Evolutionary conservation across 2,888 invertebrate species (phyloP), one percentile per base, ranked within the genome.

Genomic region (Cylloceria caligata): DNA sequence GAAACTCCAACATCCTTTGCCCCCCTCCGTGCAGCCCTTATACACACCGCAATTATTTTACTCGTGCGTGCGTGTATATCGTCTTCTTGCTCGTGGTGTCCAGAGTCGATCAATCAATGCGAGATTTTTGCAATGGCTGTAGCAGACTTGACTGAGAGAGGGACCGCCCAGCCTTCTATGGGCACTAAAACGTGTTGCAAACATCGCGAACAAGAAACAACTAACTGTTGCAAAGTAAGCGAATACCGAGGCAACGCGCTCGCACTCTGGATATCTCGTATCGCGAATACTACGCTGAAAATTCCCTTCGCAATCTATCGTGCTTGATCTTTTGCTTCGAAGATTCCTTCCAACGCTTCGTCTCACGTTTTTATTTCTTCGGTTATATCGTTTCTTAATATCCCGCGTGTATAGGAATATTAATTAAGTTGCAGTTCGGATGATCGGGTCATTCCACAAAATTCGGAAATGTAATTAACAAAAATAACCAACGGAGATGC

Each of bases 171-270:
- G 78, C 90, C 90, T 89, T 90, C 89, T 90, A 90, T 86, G 90
- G 90, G 72, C 87, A 89, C 88, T 90, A 89, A 90, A 90, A 89
- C 90, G 90, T 90, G 90, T 89, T 88, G 88, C 89, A 89, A 89
- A 90, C 89, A 89, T 89, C 86, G 87, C 87, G 86, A 87, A 89
- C 88, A 90, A 90, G 90, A 90, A 90, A 87, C 45, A 85, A 89
- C 89, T 88, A 88, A 89, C 90, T 88, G 88, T 89, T 86, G 87
- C 88, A 85, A 88, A 88, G 87, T 87, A 81, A 85, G 73, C 83
- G 86, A 88, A 89, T 88, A 86, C 87, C 85, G 81, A 83, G 76
- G 83, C 77, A 36, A 47, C 39, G 36, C 47, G 73, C 39, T 45
- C 39, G 45, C 45, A 34, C 71, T 55, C 36, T 27, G 62, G 72